Evolutionary conservation across 2,888 invertebrate species (phyloP), one percentile per base, ranked within the genome.

Genomic region (Bombyx huttoni): DNA sequence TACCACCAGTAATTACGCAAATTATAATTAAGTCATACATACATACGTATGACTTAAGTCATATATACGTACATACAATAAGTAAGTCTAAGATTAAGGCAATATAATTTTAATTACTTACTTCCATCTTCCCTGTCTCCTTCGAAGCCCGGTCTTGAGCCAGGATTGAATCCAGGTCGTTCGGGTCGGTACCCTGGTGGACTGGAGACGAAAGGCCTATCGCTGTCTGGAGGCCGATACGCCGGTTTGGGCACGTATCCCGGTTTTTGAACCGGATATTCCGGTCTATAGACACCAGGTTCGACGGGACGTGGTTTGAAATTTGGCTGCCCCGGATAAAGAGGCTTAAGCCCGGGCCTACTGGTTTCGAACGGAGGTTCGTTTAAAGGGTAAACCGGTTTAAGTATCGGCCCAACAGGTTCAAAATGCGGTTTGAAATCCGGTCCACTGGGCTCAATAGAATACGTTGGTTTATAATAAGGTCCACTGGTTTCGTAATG

Each of bases 71-170:
- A n/a, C n/a, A n/a, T n/a, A n/a, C n/a, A n/a, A n/a, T n/a, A n/a
- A n/a, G n/a, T n/a, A n/a, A n/a, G n/a, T n/a, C 13, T 12, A 6
- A 0, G 46, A 8, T 12, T 45, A 40, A 13, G 46, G 2, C 46
- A 53, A 47, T 45, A 33, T 40, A 13, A 49, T 50, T 40, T 35
- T 10, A 12, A 24, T 24, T 2, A 75, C 80, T 75, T 64, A 81
- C 82, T 68, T 51, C 68, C 75, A 50, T 68, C 74, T 51, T 70
- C 73, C 56, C 73, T 72, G 51, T 78, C 77, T 33, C 68, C 68
- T 50, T 65, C 65, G 51, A 62, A 65, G 3, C 63, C 63, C 0
- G 77, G 76, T 54, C 49, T 34, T 35, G 50, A 49, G 14, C 58
- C 58, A 45, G 58, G 57, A 46, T 52, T 50, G 46, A 56, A 63